phyloP scores from a whole-genome alignment of 2,797 vertebrate species.

The Alectoris magna region DNA sequence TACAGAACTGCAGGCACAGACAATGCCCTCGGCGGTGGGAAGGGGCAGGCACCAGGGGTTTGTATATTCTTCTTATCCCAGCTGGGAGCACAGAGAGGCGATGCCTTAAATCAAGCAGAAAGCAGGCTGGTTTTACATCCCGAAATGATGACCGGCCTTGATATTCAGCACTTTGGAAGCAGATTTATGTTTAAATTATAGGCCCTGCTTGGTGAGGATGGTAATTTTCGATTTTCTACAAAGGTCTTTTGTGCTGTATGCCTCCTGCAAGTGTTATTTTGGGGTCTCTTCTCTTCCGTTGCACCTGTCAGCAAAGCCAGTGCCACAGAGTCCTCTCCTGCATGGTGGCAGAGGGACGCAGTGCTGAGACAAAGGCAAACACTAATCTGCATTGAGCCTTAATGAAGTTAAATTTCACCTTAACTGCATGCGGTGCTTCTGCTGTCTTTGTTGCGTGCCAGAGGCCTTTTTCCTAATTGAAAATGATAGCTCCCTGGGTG shows the following conservation, averaged over 20 bases:
- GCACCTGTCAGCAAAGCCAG: background rate
- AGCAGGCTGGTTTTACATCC: background rate
- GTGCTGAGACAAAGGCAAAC: conserved; percentile 24
- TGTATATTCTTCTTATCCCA: background rate
- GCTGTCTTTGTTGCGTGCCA: background rate
- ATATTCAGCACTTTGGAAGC: background rate
- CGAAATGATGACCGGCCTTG: background rate
- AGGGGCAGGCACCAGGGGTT: background rate
- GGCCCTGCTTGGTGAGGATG: background rate
- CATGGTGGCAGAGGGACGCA: background rate
- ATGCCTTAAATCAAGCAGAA: conserved; percentile 2
- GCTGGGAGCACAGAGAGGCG: background rate
- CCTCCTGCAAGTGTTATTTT: background rate
- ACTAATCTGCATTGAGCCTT: background rate
- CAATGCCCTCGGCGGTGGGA: background rate
- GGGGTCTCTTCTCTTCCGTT: background rate
- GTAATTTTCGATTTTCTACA: background rate
- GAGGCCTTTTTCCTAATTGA: conserved; percentile 67
- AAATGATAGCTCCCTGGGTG: conserved; percentile 60
- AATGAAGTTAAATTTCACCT: conserved; percentile 58
- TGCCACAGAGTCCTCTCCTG: rapidly evolving
- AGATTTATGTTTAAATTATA: background rate
- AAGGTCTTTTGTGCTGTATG: background rate
- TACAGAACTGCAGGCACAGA: background rate
- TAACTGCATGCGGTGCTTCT: conserved; percentile 7